Percentiles rank a stretch among this genome's conserved stretches.
phyloP scores from a whole-genome alignment of 2,113 vertebrate genomes.

The Grammatotria lemairii region DNA sequence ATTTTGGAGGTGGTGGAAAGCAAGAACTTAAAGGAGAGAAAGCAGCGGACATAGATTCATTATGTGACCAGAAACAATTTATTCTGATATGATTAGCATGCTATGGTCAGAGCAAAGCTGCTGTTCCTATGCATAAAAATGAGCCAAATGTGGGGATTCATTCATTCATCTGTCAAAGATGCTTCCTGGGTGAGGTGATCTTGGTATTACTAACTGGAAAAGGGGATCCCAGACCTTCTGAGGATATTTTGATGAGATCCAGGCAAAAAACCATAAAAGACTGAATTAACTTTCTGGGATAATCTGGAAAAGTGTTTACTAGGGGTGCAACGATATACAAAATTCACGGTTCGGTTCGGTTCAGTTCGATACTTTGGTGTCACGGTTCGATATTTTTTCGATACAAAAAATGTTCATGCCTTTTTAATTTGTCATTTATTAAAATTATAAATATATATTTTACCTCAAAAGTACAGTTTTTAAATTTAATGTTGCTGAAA shows the following conservation, averaged over 20 bases:
- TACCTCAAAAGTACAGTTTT: not conserved
- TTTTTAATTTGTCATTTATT: not conserved
- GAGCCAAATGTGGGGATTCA: accelerated
- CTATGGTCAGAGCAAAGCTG: not conserved
- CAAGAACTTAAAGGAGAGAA: not conserved
- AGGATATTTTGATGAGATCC: not conserved
- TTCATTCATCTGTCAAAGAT: not conserved
- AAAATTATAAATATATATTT: not conserved
- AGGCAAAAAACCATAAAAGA: not conserved
- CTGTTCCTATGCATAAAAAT: not conserved
- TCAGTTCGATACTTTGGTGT: not conserved
- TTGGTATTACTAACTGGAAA: not conserved
- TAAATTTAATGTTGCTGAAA: not conserved
- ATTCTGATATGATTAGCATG: not conserved
- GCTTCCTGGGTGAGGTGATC: not conserved
- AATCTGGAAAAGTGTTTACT: not conserved
- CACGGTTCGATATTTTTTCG: accelerated
- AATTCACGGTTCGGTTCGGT: not conserved
- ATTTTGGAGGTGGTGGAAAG: not conserved
- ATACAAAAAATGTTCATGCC: not conserved
- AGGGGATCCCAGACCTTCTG: not conserved
- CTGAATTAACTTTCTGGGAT: not conserved
- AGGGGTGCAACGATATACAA: not conserved
- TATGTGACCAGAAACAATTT: not conserved
- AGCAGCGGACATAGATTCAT: not conserved